Percentiles rank a stretch among this genome's conserved stretches.
Evolutionary conservation across 2,888 invertebrate genomes (phyloP).

Genomic region (Microplitis deprimator): DNA sequence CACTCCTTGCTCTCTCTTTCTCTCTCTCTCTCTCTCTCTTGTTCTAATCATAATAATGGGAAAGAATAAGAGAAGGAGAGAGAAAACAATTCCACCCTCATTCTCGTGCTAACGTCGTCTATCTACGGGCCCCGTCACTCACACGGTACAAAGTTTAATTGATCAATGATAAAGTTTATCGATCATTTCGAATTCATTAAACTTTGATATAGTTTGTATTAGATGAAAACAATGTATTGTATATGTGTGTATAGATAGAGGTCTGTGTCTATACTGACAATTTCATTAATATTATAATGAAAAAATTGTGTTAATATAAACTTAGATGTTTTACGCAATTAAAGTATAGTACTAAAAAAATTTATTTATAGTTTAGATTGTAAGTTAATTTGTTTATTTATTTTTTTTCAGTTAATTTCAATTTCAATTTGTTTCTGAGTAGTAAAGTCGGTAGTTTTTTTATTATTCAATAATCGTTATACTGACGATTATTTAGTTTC

Average conservation of each 20-base stretch:
- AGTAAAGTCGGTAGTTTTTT: neutral
- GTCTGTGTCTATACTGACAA: neutral
- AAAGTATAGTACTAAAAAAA: neutral
- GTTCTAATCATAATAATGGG: constrained; percentile 9
- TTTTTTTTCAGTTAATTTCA: neutral
- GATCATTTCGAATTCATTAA: constrained; percentile 72
- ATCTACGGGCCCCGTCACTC: constrained; percentile 61
- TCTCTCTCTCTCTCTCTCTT: constrained; percentile 43
- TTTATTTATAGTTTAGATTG: neutral
- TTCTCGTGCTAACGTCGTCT: constrained; percentile 39
- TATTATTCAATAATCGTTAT: neutral
- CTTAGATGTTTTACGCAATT: neutral
- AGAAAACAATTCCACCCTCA: constrained; percentile 42
- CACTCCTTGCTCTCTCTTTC: constrained; percentile 38
- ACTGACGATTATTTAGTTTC: no score
- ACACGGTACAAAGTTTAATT: constrained; percentile 71
- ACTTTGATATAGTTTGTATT: constrained; percentile 68
- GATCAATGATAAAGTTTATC: constrained; percentile 72
- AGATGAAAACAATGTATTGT: constrained; percentile 40
- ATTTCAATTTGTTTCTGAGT: neutral
- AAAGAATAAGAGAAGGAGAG: neutral
- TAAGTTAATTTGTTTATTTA: neutral
- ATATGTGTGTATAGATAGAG: neutral
- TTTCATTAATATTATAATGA: constrained; percentile 1
- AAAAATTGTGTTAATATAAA: constrained; percentile 1